Percentiles rank a stretch among this genome's conserved stretches.
Conservation (phyloP, 2,888 invertebrate species). For the Sinohyriopsis cumingii region DNA sequence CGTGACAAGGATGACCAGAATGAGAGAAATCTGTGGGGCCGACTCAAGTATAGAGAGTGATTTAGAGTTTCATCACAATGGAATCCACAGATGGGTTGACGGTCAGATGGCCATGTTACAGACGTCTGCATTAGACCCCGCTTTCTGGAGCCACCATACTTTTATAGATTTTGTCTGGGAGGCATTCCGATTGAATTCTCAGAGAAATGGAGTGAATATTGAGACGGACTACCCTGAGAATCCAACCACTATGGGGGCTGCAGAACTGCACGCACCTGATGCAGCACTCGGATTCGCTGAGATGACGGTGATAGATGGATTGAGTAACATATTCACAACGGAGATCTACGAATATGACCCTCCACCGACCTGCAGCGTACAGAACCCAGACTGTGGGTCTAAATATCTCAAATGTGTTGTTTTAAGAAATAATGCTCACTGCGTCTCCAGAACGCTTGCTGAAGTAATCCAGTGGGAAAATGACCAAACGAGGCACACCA, state of each 20-base stretch:
- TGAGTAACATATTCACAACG: conserved; percentile 33
- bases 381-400: conserved; percentile 43
- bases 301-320: conserved; percentile 44
- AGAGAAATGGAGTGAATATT: conserved; percentile 14
- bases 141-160: conserved; percentile 55
- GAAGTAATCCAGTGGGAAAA: conserved; percentile 32
- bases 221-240: conserved; percentile 34
- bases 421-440: conserved; percentile 11
- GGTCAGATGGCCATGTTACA: conserved; percentile 52
- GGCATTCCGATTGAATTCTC: conserved; percentile 44
- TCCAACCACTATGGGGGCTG: conserved; percentile 33
- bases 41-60: conserved; percentile 35
- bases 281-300: conserved; percentile 48
- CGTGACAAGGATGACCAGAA: conserved; percentile 22
- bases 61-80: conserved; percentile 53
- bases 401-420: conserved; percentile 44
- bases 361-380: conserved; percentile 42
- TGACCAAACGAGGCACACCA: conserved; percentile 10
- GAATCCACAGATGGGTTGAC: conserved; percentile 50
- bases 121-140: conserved; percentile 51
- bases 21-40: conserved; percentile 40
- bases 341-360: conserved; percentile 47
- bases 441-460: conserved; percentile 31
- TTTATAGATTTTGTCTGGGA: conserved; percentile 56
- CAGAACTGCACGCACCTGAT: conserved; percentile 35